Conservation (phyloP, 2,113 vertebrate species). For the Tupaia chinensis region DNA sequence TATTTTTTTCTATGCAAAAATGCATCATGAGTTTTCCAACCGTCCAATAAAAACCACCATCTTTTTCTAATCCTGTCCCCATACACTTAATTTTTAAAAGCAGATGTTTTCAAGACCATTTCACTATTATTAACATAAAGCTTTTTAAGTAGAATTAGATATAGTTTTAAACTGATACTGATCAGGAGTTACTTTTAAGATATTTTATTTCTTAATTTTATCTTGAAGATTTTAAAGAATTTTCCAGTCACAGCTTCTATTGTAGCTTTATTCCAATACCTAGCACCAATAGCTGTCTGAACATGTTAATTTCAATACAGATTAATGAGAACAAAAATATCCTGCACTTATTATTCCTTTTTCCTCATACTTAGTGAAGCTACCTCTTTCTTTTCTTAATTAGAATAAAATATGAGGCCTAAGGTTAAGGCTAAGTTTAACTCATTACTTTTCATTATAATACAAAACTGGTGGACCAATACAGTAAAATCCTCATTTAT, state of each 20-base stretch:
- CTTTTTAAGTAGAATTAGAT: neutral
- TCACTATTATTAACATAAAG: neutral
- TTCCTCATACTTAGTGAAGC: neutral
- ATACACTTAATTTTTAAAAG: neutral
- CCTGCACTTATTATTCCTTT: neutral
- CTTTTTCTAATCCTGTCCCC: neutral
- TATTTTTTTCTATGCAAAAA: no score
- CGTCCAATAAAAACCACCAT: neutral
- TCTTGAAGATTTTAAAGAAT: neutral
- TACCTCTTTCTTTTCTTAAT: neutral
- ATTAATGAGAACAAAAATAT: neutral
- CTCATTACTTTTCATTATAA: neutral
- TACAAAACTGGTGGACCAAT: neutral
- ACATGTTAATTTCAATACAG: neutral
- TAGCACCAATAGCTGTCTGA: neutral
- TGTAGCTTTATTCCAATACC: neutral
- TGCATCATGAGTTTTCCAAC: no score
- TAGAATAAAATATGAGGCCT: neutral
- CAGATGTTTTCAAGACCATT: neutral
- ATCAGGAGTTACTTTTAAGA: neutral
- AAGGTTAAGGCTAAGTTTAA: neutral
- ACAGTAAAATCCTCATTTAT: neutral
- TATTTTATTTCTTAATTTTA: neutral
- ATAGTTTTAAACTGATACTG: neutral
- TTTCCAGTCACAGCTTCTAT: neutral